phyloP scores from a whole-genome alignment of 2,113 vertebrate genomes.

The Vidua macroura region DNA sequence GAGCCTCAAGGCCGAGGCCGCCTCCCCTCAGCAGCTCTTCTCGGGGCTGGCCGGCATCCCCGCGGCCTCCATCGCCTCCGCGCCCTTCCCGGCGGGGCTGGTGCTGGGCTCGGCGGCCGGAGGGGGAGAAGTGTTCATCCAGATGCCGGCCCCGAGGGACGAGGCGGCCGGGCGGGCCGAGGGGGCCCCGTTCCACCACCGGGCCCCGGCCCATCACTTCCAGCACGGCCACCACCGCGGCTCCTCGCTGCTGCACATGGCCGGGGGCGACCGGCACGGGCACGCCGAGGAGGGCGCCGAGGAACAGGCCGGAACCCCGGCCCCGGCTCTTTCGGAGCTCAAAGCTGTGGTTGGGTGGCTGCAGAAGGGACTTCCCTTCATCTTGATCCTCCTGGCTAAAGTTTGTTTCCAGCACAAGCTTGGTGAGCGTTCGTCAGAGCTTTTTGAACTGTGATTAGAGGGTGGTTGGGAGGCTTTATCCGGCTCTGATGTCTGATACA shows the following conservation, averaged over 20 bases:
- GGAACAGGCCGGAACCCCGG: conserved; percentile 81
- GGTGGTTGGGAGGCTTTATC: too few species aligned
- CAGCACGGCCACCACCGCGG: conserved; percentile 82
- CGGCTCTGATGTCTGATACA: neutral
- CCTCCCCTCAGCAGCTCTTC: conserved; percentile 87
- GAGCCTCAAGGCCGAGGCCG: conserved; percentile 87
- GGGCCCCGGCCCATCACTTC: conserved; percentile 75
- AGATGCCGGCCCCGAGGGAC: conserved; percentile 89
- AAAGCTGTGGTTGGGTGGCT: conserved; percentile 91
- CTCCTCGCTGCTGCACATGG: conserved; percentile 87
- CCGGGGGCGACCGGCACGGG: conserved; percentile 80
- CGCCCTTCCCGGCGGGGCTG: conserved; percentile 86
- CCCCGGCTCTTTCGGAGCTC: conserved; percentile 90
- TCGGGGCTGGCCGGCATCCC: conserved; percentile 87
- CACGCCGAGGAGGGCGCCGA: conserved; percentile 82
- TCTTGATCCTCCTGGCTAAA: conserved; percentile 93
- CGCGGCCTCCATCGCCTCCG: conserved; percentile 76
- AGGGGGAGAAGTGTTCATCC: conserved; percentile 88
- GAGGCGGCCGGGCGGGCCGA: conserved; percentile 81
- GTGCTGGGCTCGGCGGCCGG: conserved; percentile 85
- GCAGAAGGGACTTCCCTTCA: conserved; percentile 96
- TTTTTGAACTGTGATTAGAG: neutral
- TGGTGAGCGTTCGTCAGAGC: conserved; percentile 69
- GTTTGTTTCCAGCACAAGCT: conserved; percentile 97
- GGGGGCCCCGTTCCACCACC: conserved; percentile 78